Conservation (phyloP, 2,888 invertebrate species). For the Glaucopsyche alexis region DNA sequence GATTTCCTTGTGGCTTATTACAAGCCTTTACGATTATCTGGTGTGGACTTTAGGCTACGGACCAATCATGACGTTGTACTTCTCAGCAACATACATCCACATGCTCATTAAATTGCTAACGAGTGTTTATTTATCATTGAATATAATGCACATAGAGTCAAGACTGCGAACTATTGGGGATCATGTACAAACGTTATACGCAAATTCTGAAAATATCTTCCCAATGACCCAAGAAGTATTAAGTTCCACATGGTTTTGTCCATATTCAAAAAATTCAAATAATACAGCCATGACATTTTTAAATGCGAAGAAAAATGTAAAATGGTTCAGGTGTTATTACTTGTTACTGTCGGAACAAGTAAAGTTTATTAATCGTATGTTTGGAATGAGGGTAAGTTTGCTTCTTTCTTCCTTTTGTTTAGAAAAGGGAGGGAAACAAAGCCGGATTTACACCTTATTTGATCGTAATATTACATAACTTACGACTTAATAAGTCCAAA, state of each 20-base stretch:
- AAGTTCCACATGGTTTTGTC: constrained; percentile 8
- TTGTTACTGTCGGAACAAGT: constrained; percentile 60
- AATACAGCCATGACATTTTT: not conserved
- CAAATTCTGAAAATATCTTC: constrained; percentile 29
- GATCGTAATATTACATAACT: too few species aligned
- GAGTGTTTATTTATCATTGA: constrained; percentile 56
- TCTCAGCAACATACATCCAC: constrained; percentile 52
- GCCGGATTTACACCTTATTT: too few species aligned
- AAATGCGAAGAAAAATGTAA: constrained; percentile 43
- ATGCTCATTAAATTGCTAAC: constrained; percentile 61
- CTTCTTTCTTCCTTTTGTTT: constrained; percentile 4
- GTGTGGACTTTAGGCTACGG: constrained; percentile 55
- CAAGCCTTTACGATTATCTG: constrained; percentile 49
- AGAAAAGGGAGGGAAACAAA: too few species aligned
- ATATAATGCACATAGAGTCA: constrained; percentile 55
- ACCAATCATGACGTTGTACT: constrained; percentile 45
- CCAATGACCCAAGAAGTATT: not conserved
- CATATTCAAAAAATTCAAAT: constrained; percentile 18
- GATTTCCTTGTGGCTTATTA: constrained; percentile 48
- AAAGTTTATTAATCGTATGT: constrained; percentile 59
- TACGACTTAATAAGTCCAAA: too few species aligned
- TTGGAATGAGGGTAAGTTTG: constrained; percentile 60
- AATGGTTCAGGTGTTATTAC: constrained; percentile 56
- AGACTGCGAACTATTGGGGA: constrained; percentile 54
- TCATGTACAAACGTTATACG: constrained; percentile 48